phyloP scores from a whole-genome alignment of 2,797 vertebrate species.

The Acridotheres tristis region DNA sequence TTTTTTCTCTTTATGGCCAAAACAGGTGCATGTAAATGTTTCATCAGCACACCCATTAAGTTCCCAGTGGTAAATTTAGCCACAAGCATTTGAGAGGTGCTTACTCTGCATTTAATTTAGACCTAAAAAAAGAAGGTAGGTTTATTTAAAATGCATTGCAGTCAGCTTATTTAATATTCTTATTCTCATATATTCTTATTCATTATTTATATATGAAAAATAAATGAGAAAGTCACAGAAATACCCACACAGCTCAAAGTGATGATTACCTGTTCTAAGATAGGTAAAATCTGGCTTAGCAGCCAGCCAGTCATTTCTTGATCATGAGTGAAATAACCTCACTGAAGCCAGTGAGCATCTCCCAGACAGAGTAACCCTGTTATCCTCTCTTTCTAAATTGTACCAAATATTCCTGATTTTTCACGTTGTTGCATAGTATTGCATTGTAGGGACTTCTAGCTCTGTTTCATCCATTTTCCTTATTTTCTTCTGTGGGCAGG shows the following conservation, averaged over 20 bases:
- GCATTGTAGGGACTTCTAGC: neutral
- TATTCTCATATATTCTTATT: slow-evolving; percentile 11
- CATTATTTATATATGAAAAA: slow-evolving; percentile 19
- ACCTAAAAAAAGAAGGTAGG: slow-evolving; percentile 18
- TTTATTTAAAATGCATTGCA: slow-evolving; percentile 54
- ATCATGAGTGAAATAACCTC: neutral
- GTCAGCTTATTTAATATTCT: slow-evolving; percentile 37
- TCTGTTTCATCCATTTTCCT: neutral
- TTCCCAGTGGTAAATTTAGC: slow-evolving; percentile 52
- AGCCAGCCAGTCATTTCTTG: neutral
- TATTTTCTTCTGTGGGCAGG: neutral
- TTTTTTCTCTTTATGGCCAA: neutral
- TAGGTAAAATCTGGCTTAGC: neutral
- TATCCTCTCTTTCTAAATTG: neutral
- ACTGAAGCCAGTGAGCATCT: neutral
- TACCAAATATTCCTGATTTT: neutral
- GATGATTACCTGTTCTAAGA: neutral
- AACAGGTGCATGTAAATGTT: slow-evolving; percentile 36
- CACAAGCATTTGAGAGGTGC: slow-evolving; percentile 10
- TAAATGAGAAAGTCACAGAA: slow-evolving; percentile 7
- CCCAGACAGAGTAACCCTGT: neutral
- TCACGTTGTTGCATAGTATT: neutral
- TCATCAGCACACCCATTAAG: slow-evolving; percentile 51
- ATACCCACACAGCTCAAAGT: neutral
- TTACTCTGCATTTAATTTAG: slow-evolving; percentile 53